Evolutionary conservation across 2,113 vertebrate genomes (phyloP).

Genomic region (Alethe diademata): DNA sequence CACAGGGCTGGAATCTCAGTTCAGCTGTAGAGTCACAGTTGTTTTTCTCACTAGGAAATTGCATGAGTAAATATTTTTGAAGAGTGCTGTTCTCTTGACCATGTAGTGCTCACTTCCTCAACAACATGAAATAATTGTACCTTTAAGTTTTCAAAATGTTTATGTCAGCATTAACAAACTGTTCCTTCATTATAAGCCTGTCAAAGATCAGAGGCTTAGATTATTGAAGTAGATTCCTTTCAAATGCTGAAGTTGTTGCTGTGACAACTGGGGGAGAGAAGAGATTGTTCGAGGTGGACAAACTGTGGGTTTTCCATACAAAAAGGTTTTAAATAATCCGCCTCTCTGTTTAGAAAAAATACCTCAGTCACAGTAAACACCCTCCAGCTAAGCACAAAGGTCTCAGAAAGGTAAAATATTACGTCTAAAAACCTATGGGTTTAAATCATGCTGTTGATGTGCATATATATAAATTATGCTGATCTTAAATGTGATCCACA

Average conservation of each 20-base stretch:
- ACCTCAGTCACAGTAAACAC: background rate
- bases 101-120: conserved; percentile 64
- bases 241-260: conserved; percentile 76
- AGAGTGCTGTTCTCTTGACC: conserved; percentile 38
- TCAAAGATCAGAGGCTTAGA: conserved; percentile 79
- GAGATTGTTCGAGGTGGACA: conserved; percentile 24
- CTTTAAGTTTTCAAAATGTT: conserved; percentile 68
- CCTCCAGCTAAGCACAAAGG: background rate
- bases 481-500: conserved; percentile 1
- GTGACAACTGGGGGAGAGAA: conserved; percentile 69
- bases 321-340: conserved; percentile 39
- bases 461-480: background rate
- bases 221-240: conserved; percentile 80
- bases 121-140: conserved; percentile 63
- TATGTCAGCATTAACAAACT: conserved; percentile 78
- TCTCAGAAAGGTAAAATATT: background rate
- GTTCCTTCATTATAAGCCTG: conserved; percentile 78
- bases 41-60: conserved; percentile 60
- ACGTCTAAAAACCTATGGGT: background rate
- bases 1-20: conserved; percentile 6
- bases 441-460: background rate
- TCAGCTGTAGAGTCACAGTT: conserved; percentile 21
- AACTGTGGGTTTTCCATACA: conserved; percentile 52
- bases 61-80: conserved; percentile 67
- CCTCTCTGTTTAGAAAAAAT: conserved; percentile 41